Percentiles rank a stretch among this genome's conserved stretches.
phyloP scores from a whole-genome alignment of 2,888 invertebrate genomes.

The Anagyrus pseudococci region DNA sequence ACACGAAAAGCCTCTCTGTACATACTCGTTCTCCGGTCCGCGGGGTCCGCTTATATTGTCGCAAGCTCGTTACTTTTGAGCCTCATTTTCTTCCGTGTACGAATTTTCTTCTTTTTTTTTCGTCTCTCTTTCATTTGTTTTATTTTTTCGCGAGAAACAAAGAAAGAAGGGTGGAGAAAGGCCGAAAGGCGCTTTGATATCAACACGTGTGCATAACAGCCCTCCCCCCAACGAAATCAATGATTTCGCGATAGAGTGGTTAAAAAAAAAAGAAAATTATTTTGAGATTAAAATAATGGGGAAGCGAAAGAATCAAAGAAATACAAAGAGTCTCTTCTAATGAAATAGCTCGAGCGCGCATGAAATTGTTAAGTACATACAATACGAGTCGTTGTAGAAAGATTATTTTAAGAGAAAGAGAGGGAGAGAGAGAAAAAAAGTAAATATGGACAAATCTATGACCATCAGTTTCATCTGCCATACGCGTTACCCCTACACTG shows the following conservation, averaged over 20 bases:
- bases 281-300: constrained; percentile 17
- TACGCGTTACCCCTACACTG: constrained; percentile 27
- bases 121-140: neutral
- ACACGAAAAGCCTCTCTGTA: constrained; percentile 1
- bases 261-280: constrained; percentile 23
- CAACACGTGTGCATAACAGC: no score
- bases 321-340: constrained; percentile 29
- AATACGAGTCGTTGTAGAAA: constrained; percentile 15
- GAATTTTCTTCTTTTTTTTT: constrained; percentile 5
- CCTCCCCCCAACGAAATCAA: no score
- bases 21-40: no score
- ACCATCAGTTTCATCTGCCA: constrained; percentile 38
- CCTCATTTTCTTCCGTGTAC: no score
- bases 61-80: constrained; percentile 22
- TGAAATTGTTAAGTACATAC: no score
- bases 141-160: neutral
- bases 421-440: neutral
- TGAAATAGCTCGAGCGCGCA: constrained; percentile 27
- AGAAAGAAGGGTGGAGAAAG: neutral
- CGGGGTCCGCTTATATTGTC: neutral
- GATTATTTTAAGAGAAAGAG: neutral
- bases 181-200: constrained; percentile 5
- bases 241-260: no score
- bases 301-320: constrained; percentile 20
- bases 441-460: constrained; percentile 30